Evolutionary conservation across 2,113 vertebrate genomes (phyloP), one percentile per base, ranked within the genome.

Genomic region (Heterotilapia buettikoferi): DNA sequence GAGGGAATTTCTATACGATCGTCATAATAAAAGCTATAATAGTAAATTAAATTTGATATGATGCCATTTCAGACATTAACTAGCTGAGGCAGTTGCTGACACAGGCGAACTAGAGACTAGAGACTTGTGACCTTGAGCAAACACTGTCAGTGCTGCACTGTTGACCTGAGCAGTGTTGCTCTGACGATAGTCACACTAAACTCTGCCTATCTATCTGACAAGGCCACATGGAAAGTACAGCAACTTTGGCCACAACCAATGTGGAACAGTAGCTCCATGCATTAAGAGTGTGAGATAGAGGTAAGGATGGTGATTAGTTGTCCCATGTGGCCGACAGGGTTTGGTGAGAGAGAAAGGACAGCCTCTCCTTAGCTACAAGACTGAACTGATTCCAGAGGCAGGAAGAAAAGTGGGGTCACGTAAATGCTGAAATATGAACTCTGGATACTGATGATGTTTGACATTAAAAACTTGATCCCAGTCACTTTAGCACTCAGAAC

Each of bases 381-480:
- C 63, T 52, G 52, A 29, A 8, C 56, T 84, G 84, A 89, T 88
- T 68, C 9, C 71, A 63, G 29, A 83, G 63, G 36, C 45, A 38
- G 80, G 78, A 89, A 85, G 80, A 26, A 54, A 8, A 68, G 43
- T n/a, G 9, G 36, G 33, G 59, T 76, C 47, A 82, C 12, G 26
- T 2, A 38, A 71, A 88, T 66, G 1, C 5, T 68, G 78, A 85
- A 82, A 80, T 31, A 31, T 8, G 56, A 85, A 66, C 79, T 79
- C 9, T 12, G 71, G 56, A 84, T 18, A 16, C 71, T 85, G 21
- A 91, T 80, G 71, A 84, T 86, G 84, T 90, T 89, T 90, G 92
- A 90, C 93, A 91, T 87, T 88, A 61, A 47, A 88, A 88, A 50
- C 71, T 80, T 84, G 84, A 88, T 85, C 85, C 36, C 82, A 82